Evolutionary conservation across 2,113 vertebrate genomes (phyloP).

Genomic region (Osmerus mordax): DNA sequence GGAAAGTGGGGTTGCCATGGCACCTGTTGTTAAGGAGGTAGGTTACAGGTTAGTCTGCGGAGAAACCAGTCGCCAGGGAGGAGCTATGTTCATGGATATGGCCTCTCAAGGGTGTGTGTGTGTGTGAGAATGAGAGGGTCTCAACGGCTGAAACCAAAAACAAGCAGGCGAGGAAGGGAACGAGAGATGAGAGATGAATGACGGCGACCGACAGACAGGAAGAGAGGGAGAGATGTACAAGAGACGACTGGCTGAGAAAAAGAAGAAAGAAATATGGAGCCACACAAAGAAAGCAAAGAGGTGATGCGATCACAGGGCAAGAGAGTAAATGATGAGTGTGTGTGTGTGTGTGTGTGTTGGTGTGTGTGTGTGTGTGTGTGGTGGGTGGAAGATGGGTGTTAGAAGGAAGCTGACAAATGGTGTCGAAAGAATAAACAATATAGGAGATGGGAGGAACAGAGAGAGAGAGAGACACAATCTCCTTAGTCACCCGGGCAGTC

Average conservation of each 20-base stretch:
- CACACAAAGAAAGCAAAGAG: conserved; percentile 4
- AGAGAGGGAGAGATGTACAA: neutral
- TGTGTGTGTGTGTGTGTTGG: neutral
- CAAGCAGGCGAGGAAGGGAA: neutral
- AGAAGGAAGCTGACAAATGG: neutral
- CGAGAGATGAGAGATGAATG: neutral
- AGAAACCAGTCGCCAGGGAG: conserved; percentile 19
- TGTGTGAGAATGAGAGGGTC: neutral
- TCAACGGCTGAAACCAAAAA: neutral
- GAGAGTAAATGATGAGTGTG: neutral
- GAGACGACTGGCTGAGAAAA: neutral
- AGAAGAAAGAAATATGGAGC: neutral
- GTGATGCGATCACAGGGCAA: neutral
- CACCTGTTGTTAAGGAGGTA: conserved; percentile 23
- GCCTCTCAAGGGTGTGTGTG: conserved; percentile 4
- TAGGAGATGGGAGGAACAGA: too few relatives aligned
- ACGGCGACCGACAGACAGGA: neutral
- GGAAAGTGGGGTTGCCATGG: conserved; percentile 52
- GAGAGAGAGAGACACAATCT: too few relatives aligned
- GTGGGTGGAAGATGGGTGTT: neutral
- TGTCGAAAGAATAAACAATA: too few relatives aligned
- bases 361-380: too few relatives aligned
- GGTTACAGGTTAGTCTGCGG: conserved; percentile 34
- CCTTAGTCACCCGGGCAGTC: too few relatives aligned
- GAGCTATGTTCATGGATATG: conserved; percentile 8